Base-by-base conservation (phyloP, 1,140 invertebrate genomes). In the Bathynomus jamesi region DNA sequence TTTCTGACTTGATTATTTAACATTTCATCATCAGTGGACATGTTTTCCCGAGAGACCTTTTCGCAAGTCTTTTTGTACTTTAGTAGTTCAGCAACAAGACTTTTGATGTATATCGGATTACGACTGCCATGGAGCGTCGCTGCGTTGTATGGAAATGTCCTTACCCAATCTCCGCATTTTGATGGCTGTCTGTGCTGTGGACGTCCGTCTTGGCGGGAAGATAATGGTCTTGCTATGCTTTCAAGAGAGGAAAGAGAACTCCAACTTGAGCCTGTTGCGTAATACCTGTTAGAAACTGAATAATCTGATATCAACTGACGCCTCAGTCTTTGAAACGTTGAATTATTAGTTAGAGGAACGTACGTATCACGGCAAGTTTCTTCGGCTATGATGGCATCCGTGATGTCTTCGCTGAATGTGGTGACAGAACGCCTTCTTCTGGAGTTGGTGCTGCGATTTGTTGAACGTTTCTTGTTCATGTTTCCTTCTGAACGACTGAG, bases 101-200 rank as follows among this genome's bases (percentile, higher is more conserved):
- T 53, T 53, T 53, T 53, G 11, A 53, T 5, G 40, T 5, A 53
- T 1, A 53, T 2, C 21, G 40, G 40, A 53, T 53, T 53, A 21
- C 40, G 40, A 53, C 40, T 69, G 28, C 72, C 76, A 67, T 78
- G 76, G 11, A 70, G 61, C 0, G 73, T 78, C 0, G 71, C 73
- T 13, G 73, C 73, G 40, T 78, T 78, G 70, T 69, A 78, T 1
- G 76, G 76, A 61, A 75, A 78, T 2, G 69, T 73, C 25, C 76
- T 62, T 27, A 73, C 65, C 76, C 76, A 78, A 27, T 71, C 76
- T 27, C 73, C 76, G 21, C 61, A 28, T 27, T 25, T 32, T 64
- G 21, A 17, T 3, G 32, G 28, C 2, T 60, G 10, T 29, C 27
- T 17, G 25, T 61, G 17, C 1, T 53, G 27, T 13, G 10, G 3